Evolutionary conservation across 2,113 vertebrate genomes (phyloP), one percentile per base, ranked within the genome.

Genomic region (Tonatia bakeri): DNA sequence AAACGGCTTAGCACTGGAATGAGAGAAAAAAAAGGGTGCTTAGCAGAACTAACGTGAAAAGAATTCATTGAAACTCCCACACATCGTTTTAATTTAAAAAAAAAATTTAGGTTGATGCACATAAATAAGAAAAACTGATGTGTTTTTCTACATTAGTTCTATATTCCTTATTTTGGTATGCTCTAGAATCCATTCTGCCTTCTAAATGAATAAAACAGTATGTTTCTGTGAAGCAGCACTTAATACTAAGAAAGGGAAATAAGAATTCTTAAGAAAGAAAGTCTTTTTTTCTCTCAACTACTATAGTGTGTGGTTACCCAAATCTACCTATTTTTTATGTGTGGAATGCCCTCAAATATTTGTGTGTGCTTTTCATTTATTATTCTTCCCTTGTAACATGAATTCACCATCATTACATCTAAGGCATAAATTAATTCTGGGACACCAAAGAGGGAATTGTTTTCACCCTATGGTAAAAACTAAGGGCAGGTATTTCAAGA

Each of bases 41-140:
- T 45, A 89, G 77, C 79, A 97, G 97, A 98, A 96, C 92, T 93
- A 96, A 96, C 20, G 17, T 38, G 28, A 50, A 91, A 50, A 94
- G 90, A 96, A 87, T 47, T 43, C 56, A 69, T 10, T 26, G 50
- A 90, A 97, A 96, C 82, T 89, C 96, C 67, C 88, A 75, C n/a
- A 87, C 17, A 64, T 89, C 26, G 45, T 47, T 90, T 69, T 52
- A 65, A 84, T 9, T 70, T 65, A 26, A 24, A 65, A 81, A 31
- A 72, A 81, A 10, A 12, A 6, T 12, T 33, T 15, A 86, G n/a
- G 40, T 43, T 47, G 64, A 12, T 33, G 65, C 24, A 56, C 14
- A 47, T 22, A 40, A 54, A 50, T 12, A 81, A 26, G 59, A 85
- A 77, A 92, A 26, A 47, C 6, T 38, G 15, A 94, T 69, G 8